Evolutionary conservation across 2,113 vertebrate genomes (phyloP).

Genomic region (Notarius lentiginosus): DNA sequence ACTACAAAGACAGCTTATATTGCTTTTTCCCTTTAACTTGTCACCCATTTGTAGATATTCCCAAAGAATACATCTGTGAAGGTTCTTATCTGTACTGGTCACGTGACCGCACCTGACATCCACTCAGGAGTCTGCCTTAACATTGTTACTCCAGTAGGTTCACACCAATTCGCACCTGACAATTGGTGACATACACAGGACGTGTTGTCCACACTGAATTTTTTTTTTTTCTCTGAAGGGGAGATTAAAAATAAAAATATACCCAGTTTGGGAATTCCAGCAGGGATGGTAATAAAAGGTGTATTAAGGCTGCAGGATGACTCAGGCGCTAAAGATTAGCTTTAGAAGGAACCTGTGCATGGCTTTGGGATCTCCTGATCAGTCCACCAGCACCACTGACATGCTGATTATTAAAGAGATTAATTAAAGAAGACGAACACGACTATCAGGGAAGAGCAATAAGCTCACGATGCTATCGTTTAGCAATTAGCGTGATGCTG

Average conservation of each 20-base stretch:
- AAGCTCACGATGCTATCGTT: neutral
- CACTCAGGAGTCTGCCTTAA: neutral
- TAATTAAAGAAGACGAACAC: neutral
- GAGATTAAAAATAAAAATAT: neutral
- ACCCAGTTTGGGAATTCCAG: neutral
- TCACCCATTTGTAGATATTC: neutral
- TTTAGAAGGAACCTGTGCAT: neutral
- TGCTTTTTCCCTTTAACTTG: neutral
- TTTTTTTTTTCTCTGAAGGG: neutral
- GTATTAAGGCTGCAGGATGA: neutral
- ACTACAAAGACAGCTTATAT: neutral
- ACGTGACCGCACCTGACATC: neutral
- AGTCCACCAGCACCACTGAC: neutral
- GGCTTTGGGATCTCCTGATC: neutral
- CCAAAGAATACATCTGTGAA: neutral
- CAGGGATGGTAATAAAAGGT: neutral
- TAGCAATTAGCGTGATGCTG: neutral
- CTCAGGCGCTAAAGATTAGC: neutral
- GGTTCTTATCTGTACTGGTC: neutral
- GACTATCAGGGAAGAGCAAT: neutral
- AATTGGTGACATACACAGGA: neutral
- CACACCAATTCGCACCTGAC: constrained; percentile 21
- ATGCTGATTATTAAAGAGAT: neutral
- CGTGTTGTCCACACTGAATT: too few relatives aligned
- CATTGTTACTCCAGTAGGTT: constrained; percentile 2